phyloP scores from a whole-genome alignment of 2,888 invertebrate genomes.

The Oxycera nigricornis region DNA sequence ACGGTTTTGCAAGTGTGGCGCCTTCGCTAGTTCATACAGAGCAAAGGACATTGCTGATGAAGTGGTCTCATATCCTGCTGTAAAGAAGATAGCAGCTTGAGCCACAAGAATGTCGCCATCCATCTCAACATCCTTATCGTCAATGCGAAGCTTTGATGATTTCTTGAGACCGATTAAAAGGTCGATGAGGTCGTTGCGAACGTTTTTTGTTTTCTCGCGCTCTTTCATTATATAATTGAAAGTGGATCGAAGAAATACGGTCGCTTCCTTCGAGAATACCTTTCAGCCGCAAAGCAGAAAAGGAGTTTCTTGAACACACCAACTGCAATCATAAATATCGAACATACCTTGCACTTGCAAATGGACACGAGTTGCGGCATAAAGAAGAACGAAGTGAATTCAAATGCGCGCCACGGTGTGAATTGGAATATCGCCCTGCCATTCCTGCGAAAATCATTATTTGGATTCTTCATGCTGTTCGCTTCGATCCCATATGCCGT shows the following conservation, averaged over 20 bases:
- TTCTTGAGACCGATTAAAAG: slow-evolving; percentile 61
- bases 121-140: slow-evolving; percentile 50
- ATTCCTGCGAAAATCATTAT: slow-evolving; percentile 55
- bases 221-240: slow-evolving; percentile 61
- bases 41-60: slow-evolving; percentile 63
- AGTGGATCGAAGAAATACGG: slow-evolving; percentile 57
- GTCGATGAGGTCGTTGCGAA: slow-evolving; percentile 64
- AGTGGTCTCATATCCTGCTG: slow-evolving; percentile 60
- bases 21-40: slow-evolving; percentile 60
- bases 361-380: slow-evolving; percentile 54
- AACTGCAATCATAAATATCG: background rate
- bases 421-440: slow-evolving; percentile 53
- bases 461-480: slow-evolving; percentile 55
- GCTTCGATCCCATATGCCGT: slow-evolving; percentile 58
- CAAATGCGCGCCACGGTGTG: slow-evolving; percentile 51
- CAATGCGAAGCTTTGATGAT: slow-evolving; percentile 48
- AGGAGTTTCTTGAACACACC: background rate
- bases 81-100: slow-evolving; percentile 58
- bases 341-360: slow-evolving; percentile 52
- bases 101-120: slow-evolving; percentile 56
- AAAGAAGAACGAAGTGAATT: slow-evolving; percentile 56
- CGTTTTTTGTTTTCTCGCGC: slow-evolving; percentile 58
- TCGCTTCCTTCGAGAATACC: slow-evolving; percentile 55
- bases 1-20: slow-evolving; percentile 60
- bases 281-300: slow-evolving; percentile 1